A percentile compares a stretch with the other conserved stretches of the same genome.
These are phyloP conservation scores for Tridacna gigas DNA, from an alignment of 2,888 invertebrate genomes.

Conservation along the genomic window DNA sequence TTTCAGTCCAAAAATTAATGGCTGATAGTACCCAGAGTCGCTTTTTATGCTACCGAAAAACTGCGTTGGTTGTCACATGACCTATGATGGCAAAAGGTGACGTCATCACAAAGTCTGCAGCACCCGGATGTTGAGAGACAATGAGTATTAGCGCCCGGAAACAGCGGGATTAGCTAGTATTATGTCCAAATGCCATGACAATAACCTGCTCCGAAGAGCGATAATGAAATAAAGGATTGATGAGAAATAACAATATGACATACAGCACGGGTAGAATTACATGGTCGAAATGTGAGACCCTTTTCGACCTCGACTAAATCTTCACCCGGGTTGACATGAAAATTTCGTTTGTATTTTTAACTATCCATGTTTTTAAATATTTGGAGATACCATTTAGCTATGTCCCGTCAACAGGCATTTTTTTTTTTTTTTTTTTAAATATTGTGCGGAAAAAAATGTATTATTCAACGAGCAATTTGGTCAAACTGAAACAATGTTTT, in stretches of 20 bases:
- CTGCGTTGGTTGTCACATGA: constrained; percentile 1
- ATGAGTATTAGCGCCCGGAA: constrained; percentile 48
- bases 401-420: too few relatives aligned
- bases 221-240: constrained; percentile 26
- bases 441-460: too few relatives aligned
- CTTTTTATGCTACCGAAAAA: constrained; percentile 11
- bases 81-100: neutral
- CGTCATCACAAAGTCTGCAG: constrained; percentile 21
- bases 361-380: too few relatives aligned
- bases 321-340: too few relatives aligned
- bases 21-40: neutral
- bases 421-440: too few relatives aligned
- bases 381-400: too few relatives aligned
- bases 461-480: too few relatives aligned
- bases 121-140: constrained; percentile 25
- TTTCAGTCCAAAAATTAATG: neutral
- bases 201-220: constrained; percentile 11
- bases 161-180: constrained; percentile 36
- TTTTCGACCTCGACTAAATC: too few relatives aligned
- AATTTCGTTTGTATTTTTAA: too few relatives aligned
- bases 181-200: constrained; percentile 18
- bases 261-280: neutral
- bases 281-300: neutral
- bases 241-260: constrained; percentile 6
- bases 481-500: too few relatives aligned